Conservation (phyloP, 2,797 vertebrate species). For the Clamator glandarius region DNA sequence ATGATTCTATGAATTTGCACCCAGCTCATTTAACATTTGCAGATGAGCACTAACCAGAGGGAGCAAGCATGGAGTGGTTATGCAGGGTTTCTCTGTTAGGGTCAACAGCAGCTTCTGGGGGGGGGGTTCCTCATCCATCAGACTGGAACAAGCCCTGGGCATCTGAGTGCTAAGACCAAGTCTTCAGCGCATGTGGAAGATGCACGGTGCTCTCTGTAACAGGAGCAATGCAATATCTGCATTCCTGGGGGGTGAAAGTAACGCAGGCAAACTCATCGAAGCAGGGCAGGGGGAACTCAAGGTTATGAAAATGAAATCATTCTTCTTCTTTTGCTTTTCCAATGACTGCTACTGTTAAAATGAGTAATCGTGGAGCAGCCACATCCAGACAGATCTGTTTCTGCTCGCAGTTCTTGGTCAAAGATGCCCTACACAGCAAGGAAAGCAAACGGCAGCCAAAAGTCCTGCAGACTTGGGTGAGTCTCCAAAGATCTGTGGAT, state of each 20-base stretch:
- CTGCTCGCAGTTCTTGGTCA: constrained; percentile 21
- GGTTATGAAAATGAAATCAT: constrained; percentile 68
- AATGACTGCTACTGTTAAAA: constrained; percentile 35
- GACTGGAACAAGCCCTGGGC: background rate
- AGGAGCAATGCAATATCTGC: background rate
- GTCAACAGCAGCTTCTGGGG: background rate
- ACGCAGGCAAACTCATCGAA: background rate
- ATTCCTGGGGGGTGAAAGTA: background rate
- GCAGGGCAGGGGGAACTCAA: constrained; percentile 55
- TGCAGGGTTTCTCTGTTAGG: background rate
- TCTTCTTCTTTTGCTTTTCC: constrained; percentile 56
- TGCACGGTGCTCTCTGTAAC: background rate
- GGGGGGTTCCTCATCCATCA: background rate
- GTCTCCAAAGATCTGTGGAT: background rate
- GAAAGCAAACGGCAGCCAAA: background rate
- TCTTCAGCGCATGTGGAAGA: background rate
- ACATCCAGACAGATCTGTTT: constrained; percentile 14
- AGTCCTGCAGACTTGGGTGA: background rate
- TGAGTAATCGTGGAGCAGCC: constrained; percentile 50
- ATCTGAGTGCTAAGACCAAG: background rate
- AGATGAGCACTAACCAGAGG: background rate
- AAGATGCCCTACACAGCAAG: background rate
- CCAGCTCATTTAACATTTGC: background rate
- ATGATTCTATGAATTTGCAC: background rate
- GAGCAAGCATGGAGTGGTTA: background rate